Conservation (phyloP, 1,140 invertebrate genomes). For the Oncopodura yosiiana region DNA sequence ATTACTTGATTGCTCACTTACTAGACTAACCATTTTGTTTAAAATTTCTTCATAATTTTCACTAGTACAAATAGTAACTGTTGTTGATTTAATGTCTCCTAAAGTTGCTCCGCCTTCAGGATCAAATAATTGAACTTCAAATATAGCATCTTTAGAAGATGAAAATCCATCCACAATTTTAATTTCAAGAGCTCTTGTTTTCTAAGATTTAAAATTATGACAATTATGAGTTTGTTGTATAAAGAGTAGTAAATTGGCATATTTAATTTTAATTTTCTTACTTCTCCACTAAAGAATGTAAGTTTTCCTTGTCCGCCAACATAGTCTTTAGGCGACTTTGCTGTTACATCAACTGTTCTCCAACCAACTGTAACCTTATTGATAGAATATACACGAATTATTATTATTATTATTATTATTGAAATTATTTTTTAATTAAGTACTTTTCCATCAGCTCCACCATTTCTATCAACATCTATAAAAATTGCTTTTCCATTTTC, state of each 20-base stretch:
- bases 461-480: constrained; percentile 45
- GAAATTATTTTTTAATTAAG: too few relatives aligned
- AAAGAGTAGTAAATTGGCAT: not conserved
- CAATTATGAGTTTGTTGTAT: not conserved
- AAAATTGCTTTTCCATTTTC: constrained; percentile 47
- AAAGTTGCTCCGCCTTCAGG: constrained; percentile 47
- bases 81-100: constrained; percentile 47
- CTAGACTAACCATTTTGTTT: constrained; percentile 46
- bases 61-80: constrained; percentile 54
- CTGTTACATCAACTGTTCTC: constrained; percentile 50
- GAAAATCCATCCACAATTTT: constrained; percentile 50
- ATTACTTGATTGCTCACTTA: constrained; percentile 48
- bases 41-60: constrained; percentile 49
- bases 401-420: too few relatives aligned
- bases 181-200: constrained; percentile 44
- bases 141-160: constrained; percentile 53
- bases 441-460: constrained; percentile 50
- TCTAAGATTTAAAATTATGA: constrained; percentile 33
- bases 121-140: constrained; percentile 48
- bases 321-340: constrained; percentile 48
- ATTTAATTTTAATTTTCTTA: constrained; percentile 22
- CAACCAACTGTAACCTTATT: too few relatives aligned
- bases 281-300: constrained; percentile 49
- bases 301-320: constrained; percentile 46
- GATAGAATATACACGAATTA: too few relatives aligned